Evolutionary conservation across 2,797 vertebrate genomes (phyloP).

Genomic region (Gobionotothen gibberifrons): DNA sequence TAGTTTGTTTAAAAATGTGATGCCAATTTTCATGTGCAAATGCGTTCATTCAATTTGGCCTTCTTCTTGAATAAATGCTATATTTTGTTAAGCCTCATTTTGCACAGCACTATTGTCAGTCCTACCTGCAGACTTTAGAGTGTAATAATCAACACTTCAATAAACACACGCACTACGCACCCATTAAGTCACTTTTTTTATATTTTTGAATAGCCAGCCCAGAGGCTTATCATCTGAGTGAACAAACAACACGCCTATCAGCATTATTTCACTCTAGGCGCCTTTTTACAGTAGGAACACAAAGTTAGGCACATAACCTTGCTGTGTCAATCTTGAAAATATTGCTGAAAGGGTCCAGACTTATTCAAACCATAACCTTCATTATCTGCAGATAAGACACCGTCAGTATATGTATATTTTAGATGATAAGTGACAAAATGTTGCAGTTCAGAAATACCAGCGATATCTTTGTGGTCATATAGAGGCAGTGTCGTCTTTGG

Average conservation of each 20-base stretch:
- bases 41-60: neutral
- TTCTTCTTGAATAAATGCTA: neutral
- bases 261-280: neutral
- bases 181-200: slow-evolving; percentile 8
- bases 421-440: neutral
- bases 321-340: slow-evolving; percentile 3
- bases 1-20: neutral
- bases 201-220: neutral
- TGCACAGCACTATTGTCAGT: neutral
- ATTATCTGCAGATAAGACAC: neutral
- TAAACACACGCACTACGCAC: neutral
- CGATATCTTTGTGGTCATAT: neutral
- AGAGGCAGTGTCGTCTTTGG: neutral
- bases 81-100: neutral
- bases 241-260: slow-evolving; percentile 19
- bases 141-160: neutral
- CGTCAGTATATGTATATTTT: neutral
- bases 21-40: neutral
- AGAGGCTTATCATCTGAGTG: slow-evolving; percentile 14
- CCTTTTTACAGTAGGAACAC: neutral
- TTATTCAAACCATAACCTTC: neutral
- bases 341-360: neutral
- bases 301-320: neutral
- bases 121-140: neutral
- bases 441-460: neutral